Evolutionary conservation across 2,113 vertebrate genomes (phyloP).

Genomic region (Crypturellus undulatus): DNA sequence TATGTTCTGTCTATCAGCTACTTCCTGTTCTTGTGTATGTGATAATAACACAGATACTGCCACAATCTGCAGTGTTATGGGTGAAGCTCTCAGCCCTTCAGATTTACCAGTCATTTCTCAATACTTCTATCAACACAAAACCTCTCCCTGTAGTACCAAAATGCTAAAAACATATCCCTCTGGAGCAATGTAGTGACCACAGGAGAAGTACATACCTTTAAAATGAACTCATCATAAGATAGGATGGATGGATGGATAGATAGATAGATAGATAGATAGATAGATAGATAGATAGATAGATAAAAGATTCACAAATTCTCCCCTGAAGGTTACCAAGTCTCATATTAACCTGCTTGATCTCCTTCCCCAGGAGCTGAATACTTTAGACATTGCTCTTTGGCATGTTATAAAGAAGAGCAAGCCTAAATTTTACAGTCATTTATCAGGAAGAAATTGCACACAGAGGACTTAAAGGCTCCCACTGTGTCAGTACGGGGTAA

Average conservation of each 20-base stretch:
- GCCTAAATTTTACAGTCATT: not conserved
- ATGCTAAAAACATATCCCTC: rapidly evolving
- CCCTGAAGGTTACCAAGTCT: not conserved
- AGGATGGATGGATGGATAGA: too few relatives aligned
- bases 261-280: not conserved
- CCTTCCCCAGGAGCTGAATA: not conserved
- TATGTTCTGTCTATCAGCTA: rapidly evolving
- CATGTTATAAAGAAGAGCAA: not conserved
- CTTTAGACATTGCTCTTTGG: not conserved
- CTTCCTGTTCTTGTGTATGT: too few relatives aligned
- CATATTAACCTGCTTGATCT: rapidly evolving
- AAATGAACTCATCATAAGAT: not conserved
- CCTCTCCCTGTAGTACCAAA: not conserved
- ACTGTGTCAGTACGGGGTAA: not conserved
- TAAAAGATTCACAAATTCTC: not conserved
- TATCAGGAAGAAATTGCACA: not conserved
- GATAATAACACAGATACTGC: not conserved
- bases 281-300: not conserved
- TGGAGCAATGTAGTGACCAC: rapidly evolving
- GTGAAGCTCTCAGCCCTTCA: not conserved
- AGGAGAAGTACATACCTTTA: not conserved
- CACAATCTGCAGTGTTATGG: rapidly evolving
- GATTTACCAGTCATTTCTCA: not conserved
- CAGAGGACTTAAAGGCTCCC: not conserved
- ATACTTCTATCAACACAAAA: not conserved